Conservation (phyloP, 2,797 vertebrate genomes). For the Alosa sapidissima region DNA sequence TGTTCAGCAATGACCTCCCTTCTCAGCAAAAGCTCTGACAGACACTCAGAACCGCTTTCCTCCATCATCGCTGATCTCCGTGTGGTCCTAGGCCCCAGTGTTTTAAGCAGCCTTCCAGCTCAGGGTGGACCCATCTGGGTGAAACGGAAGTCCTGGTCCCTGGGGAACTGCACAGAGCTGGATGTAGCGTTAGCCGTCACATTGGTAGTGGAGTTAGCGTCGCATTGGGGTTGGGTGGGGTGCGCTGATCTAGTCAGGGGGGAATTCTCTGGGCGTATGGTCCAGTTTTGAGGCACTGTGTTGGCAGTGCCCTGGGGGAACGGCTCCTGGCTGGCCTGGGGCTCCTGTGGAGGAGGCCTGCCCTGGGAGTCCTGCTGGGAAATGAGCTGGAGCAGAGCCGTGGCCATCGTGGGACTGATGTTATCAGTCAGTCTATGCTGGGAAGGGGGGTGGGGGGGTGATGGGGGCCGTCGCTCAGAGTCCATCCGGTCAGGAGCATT, state of each 20-base stretch:
- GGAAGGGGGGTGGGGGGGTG: conserved; percentile 52
- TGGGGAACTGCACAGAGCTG: conserved; percentile 83
- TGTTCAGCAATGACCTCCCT: background rate
- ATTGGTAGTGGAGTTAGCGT: conserved; percentile 27
- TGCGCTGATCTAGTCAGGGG: conserved; percentile 67
- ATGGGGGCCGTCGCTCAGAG: conserved; percentile 77
- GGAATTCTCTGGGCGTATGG: background rate
- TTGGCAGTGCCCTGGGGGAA: conserved; percentile 59
- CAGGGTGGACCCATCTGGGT: conserved; percentile 74
- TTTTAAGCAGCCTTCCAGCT: conserved; percentile 60
- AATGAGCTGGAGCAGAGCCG: conserved; percentile 90
- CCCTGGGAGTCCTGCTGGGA: conserved; percentile 83
- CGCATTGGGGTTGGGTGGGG: conserved; percentile 60
- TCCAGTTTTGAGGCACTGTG: conserved; percentile 34
- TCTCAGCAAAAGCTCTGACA: conserved; percentile 47
- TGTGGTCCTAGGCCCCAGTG: conserved; percentile 66
- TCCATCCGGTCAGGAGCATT: conserved; percentile 84
- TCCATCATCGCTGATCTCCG: conserved; percentile 70
- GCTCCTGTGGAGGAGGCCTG: conserved; percentile 47
- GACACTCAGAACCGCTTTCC: conserved; percentile 75
- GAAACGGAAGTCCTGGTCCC: conserved; percentile 96
- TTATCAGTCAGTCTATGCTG: conserved; percentile 72
- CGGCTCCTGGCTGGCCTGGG: conserved; percentile 58
- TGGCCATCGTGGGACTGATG: conserved; percentile 84
- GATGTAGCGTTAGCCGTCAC: conserved; percentile 60